Base-by-base conservation (phyloP, 2,113 vertebrate genomes). In the Chiloscyllium plagiosum region DNA sequence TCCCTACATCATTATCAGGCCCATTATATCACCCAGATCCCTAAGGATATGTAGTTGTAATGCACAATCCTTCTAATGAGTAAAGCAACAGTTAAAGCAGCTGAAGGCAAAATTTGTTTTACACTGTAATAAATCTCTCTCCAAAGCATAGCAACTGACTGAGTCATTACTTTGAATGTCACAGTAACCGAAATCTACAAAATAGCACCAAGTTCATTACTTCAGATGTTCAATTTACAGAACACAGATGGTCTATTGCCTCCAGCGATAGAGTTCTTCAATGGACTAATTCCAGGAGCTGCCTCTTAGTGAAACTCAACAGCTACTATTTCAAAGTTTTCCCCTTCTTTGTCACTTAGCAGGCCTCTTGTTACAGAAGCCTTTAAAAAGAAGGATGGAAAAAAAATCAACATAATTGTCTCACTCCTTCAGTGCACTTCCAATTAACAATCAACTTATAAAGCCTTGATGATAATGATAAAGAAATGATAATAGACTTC, bases 141-240 rank as follows among this genome's bases (percentile, higher is more conserved):
- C 12, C 29, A 61, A 90, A 61, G 33, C 56, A 52, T 61, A 90
- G 29, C 87, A 90, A 61, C 87, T 26, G 87, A 90, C 33, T 90
- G 87, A 52, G 47, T 90, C 87, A 90, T 61, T 61, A 52, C 87
- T 61, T 90, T 90, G 87, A 90, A 90, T 90, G 87, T 90, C 50
- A 90, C 22, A 50, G 26, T 90, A 90, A 61, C 87, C 50, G 1
- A 90, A 90, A 61, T n/a, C 56, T 33, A 61, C 56, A 90, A 61
- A 65, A 61, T 90, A 61, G 52, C 87, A 90, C 29, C 37, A 61
- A 61, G 22, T 61, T 12, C 52, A 90, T 90, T 33, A 90, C 56
- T 90, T 61, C 87, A 90, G 15, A 17, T 52, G 37, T 42, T 83
- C 80, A 83, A 20, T 83, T 33, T 90, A 19, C 52, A 61, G 26